Percentiles rank a stretch among this genome's conserved stretches.
Evolutionary conservation across 2,888 invertebrate species (phyloP).

Genomic region (Macrosiphum euphorbiae): DNA sequence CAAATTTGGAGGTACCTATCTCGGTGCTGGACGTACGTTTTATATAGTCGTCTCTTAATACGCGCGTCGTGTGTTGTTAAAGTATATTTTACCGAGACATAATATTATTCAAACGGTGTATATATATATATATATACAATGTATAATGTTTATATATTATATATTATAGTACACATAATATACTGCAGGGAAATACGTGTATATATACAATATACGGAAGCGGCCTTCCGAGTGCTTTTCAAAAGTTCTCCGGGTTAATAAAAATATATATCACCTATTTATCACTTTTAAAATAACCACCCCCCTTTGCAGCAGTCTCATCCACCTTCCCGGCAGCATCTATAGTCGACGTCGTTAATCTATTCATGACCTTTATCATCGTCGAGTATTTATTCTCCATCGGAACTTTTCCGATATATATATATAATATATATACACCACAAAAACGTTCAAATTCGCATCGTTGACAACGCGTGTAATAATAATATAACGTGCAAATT

Average conservation of each 20-base stretch:
- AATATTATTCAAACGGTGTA: not conserved
- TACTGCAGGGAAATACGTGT: not conserved
- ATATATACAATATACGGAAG: not conserved
- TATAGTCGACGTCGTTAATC: not conserved
- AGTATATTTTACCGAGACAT: not conserved
- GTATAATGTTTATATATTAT: too few species aligned
- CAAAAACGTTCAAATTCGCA: conserved; percentile 26
- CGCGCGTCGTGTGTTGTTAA: not conserved
- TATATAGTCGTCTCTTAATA: not conserved
- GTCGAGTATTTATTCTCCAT: conserved; percentile 1
- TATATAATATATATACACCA: too few species aligned
- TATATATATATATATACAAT: too few species aligned
- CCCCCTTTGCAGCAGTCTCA: not conserved
- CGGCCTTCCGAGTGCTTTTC: conserved; percentile 26
- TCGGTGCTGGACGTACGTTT: not conserved
- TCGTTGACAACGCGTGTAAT: not conserved
- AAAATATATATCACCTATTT: conserved; percentile 49
- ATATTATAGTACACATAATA: too few species aligned
- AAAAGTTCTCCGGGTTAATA: conserved; percentile 37
- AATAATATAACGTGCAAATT: not conserved
- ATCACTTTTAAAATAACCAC: conserved; percentile 10
- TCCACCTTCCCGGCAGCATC: not conserved
- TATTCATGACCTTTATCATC: conserved; percentile 22
- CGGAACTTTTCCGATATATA: not conserved
- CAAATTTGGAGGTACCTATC: not conserved